Evolutionary conservation across 2,797 vertebrate species (phyloP), one percentile per base, ranked within the genome.

Genomic region (Knipowitschia caucasica): DNA sequence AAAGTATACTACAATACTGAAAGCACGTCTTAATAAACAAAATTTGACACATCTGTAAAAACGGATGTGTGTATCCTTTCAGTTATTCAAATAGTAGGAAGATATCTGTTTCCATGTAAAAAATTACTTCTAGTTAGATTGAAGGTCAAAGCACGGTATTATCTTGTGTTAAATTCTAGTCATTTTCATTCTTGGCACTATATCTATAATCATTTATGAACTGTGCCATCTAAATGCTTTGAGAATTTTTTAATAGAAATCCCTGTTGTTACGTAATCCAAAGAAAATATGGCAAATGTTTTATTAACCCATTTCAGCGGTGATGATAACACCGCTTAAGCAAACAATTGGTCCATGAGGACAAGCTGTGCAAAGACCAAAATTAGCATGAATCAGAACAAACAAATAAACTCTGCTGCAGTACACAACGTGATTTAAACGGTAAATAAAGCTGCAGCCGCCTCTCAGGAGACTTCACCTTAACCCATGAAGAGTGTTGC

Each of bases 401-500:
- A 49, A 68, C 21, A 62, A 64, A 63, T 43, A 56, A 49, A 39
- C 54, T 29, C 35, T 39, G n/a, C 50, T 9, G 71, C 64, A 7
- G 53, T 52, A 64, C 78, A 80, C 69, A 76, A 52, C 69, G 60
- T 26, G 47, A 66, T 70, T 66, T 47, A 51, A 60, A 47, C 51
- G 56, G 69, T 73, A 71, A 73, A 77, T 65, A 79, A 73, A 69
- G 80, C 66, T 74, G 56, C 67, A 64, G 58, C 69, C 47, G 61
- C 58, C 50, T 78, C 76, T 78, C 71, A 52, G 43, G 71, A 80
- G 80, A 77, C 64, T 72, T 78, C 77, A 75, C 78, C 78, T 81
- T 67, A 72, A 79, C 68, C 70, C 75, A n/a, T 50, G 62, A 57
- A 68, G 64, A 63, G 45, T 79, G 78, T 85, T 80, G 74, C 69